Percentiles rank a stretch among this genome's conserved stretches.
Conservation (phyloP, 1,140 invertebrate species). For the Diachasmimorpha longicaudata region DNA sequence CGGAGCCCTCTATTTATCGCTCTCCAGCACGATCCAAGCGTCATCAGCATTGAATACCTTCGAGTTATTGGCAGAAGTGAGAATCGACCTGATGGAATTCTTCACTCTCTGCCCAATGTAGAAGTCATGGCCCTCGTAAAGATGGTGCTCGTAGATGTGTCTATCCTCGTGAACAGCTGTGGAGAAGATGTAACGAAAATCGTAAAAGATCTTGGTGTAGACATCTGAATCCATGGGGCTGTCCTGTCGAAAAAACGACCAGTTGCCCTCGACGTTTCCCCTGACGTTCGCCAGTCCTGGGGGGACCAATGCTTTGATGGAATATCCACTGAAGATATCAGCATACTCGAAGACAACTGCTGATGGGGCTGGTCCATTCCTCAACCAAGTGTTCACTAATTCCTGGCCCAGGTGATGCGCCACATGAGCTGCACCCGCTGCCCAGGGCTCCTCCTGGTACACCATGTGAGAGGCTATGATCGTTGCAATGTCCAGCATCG, state of each 20-base stretch:
- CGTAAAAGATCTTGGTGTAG: neutral
- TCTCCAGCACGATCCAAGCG: neutral
- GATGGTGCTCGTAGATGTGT: neutral
- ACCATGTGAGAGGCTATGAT: neutral
- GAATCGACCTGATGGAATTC: neutral
- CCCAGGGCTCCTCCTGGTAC: neutral
- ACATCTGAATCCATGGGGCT: neutral
- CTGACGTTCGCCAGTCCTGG: neutral
- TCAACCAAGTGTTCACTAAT: neutral
- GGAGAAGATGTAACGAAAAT: neutral
- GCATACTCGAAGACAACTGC: neutral
- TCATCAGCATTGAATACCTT: neutral
- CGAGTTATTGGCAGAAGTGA: neutral
- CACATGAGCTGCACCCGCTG: neutral
- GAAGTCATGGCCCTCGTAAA: neutral
- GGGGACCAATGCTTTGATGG: neutral
- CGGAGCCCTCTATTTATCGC: neutral
- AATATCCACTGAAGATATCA: neutral
- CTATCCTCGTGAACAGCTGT: neutral
- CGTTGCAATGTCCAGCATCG: neutral
- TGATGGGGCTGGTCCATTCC: neutral
- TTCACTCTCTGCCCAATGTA: neutral
- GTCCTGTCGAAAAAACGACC: neutral
- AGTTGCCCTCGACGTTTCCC: neutral
- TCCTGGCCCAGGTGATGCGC: neutral